Conservation (phyloP, 1,140 invertebrate genomes). For the Bombus fervidus region DNA sequence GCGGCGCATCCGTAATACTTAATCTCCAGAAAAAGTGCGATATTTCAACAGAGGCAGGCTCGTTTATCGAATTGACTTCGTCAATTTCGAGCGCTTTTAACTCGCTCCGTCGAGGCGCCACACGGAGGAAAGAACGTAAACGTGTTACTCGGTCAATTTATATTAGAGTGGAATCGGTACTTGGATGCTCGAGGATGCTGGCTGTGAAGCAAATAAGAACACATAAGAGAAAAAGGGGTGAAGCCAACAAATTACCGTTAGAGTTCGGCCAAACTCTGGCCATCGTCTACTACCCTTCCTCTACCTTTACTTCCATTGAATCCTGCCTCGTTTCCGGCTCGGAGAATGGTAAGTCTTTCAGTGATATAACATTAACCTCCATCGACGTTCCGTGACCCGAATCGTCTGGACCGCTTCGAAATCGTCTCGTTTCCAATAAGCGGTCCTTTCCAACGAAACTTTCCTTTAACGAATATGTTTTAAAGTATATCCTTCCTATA, state of each 20-base stretch:
- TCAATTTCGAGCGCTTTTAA: background rate
- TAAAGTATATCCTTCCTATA: background rate
- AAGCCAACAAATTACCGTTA: slow-evolving; percentile 54
- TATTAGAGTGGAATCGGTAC: background rate
- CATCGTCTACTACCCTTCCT: slow-evolving; percentile 1
- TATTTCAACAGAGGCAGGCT: background rate
- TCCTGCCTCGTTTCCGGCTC: slow-evolving; percentile 41
- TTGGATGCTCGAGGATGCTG: background rate
- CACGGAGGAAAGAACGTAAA: background rate
- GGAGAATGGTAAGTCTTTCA: slow-evolving; percentile 60
- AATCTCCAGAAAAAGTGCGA: background rate
- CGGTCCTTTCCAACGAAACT: slow-evolving; percentile 35
- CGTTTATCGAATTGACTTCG: background rate
- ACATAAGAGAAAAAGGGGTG: slow-evolving; percentile 25
- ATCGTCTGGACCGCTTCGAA: slow-evolving; percentile 60
- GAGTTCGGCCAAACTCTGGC: slow-evolving; percentile 26
- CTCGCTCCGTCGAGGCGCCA: background rate
- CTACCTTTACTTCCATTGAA: background rate
- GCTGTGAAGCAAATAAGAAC: slow-evolving; percentile 27
- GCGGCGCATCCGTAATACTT: background rate
- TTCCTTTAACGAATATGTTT: slow-evolving; percentile 30
- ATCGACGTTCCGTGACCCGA: slow-evolving; percentile 63
- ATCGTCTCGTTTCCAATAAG: slow-evolving; percentile 59
- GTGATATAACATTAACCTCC: slow-evolving; percentile 66
- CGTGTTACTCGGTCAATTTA: background rate